Base-by-base conservation (phyloP, 2,888 invertebrate genomes). In the Cephus spinipes region DNA sequence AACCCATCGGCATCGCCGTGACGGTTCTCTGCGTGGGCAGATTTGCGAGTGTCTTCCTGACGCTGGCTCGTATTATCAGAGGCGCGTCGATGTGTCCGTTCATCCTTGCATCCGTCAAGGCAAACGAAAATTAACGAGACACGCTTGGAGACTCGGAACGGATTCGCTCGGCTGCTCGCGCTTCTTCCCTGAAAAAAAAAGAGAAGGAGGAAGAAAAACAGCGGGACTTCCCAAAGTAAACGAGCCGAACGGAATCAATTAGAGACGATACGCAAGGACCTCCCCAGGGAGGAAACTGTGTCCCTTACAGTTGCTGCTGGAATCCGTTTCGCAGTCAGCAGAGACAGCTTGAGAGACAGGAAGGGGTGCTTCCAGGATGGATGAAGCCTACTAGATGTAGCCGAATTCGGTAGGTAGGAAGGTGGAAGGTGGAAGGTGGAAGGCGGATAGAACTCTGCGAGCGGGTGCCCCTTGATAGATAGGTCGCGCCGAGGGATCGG, bases 391-490 rank as follows among this genome's bases (percentile, higher is more conserved):
- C 15, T 40, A 15, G 40, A 15, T 40, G 6, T 40, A 40, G 40
- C 40, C 1, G 40, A 40, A 15, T 15, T 40, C 6, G 15, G 15
- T 40, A 40, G 6, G 40, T 4, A 1, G 15, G 15, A 40, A 68
- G 32, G 40, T 40, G 36, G 68, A 31, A 55, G 35, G 68, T 69
- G 76, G 80, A 81, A 84, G 78, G 79, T 36, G 75, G 80, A 80
- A 83, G 77, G 79, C 82, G 83, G 83, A 86, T 86, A 6, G 40
- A 40, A 6, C 40, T 1, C 40, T 4, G 40, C 2, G 40, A 40
- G 15, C 40, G 15, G 40, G 40, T 40, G 40, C 15, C 80, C 83
- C 79, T 81, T 85, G 87, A 87, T 87, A 86, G 87, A 85, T 85
- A 83, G 83, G 78, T 77, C 83, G 75, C 84, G 79, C 78, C 83